Evolutionary conservation across 1,140 invertebrate species (phyloP).

Genomic region (Sipha flava): DNA sequence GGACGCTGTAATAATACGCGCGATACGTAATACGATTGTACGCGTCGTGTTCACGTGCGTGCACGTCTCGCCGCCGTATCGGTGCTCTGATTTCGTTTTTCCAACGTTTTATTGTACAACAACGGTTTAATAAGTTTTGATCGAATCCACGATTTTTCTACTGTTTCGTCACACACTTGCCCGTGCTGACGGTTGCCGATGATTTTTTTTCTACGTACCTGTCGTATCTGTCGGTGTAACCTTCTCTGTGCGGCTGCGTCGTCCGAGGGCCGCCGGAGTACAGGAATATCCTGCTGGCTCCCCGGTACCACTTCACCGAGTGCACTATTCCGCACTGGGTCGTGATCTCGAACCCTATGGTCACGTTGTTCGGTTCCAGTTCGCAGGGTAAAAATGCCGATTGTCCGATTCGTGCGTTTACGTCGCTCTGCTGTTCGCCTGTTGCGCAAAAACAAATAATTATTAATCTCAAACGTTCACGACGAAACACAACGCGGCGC

Average conservation of each 20-base stretch:
- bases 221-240: slow-evolving; percentile 60
- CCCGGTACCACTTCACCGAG: slow-evolving; percentile 84
- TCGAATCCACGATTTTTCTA: no score
- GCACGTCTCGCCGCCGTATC: no score
- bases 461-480: not conserved
- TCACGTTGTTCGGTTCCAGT: slow-evolving; percentile 50
- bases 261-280: slow-evolving; percentile 67
- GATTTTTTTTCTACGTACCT: not conserved
- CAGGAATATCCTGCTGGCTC: slow-evolving; percentile 69
- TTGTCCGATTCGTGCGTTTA: slow-evolving; percentile 8
- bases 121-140: no score
- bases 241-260: slow-evolving; percentile 61
- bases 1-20: no score
- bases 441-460: not conserved
- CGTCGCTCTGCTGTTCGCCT: slow-evolving; percentile 23
- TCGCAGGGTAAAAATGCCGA: slow-evolving; percentile 39
- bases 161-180: no score
- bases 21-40: no score
- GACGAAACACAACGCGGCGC: not conserved
- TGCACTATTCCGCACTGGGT: slow-evolving; percentile 70
- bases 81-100: no score
- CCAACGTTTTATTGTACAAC: no score
- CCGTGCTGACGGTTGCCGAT: no score
- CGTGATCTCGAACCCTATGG: slow-evolving; percentile 67
- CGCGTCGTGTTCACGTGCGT: no score